Conservation (phyloP, 1,140 invertebrate genomes). For the Trichomalopsis sarcophagae region DNA sequence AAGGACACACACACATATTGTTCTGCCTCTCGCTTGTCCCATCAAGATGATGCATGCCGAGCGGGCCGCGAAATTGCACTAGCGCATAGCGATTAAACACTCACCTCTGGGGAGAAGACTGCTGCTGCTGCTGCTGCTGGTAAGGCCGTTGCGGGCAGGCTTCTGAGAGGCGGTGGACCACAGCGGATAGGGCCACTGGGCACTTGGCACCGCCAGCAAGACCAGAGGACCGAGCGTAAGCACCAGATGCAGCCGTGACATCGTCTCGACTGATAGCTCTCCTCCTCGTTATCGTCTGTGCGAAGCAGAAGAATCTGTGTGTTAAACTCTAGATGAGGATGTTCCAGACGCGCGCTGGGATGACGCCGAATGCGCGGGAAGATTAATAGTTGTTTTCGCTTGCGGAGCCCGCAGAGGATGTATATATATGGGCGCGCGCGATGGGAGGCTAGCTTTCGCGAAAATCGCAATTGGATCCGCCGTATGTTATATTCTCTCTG, state of each 20-base stretch:
- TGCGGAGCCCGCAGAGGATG: too few relatives aligned
- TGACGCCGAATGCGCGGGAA: neutral
- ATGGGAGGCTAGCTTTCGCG: too few relatives aligned
- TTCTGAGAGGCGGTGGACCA: slow-evolving; percentile 17
- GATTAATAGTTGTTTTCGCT: too few relatives aligned
- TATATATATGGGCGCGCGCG: too few relatives aligned
- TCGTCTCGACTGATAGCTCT: neutral
- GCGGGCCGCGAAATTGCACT: neutral
- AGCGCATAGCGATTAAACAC: neutral
- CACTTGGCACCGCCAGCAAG: slow-evolving; percentile 6
- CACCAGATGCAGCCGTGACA: neutral
- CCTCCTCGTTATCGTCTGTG: neutral
- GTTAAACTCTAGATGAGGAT: neutral
- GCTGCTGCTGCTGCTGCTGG: too few relatives aligned
- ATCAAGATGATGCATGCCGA: neutral
- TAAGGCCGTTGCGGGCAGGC: neutral
- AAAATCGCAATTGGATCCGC: too few relatives aligned
- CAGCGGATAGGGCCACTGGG: slow-evolving; percentile 29
- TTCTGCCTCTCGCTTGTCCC: neutral
- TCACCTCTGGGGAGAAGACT: slow-evolving; percentile 25
- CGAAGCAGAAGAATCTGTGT: neutral
- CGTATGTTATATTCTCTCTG: too few relatives aligned
- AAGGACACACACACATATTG: neutral
- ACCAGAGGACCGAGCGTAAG: neutral
- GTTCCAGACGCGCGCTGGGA: neutral